phyloP scores from a whole-genome alignment of 2,888 invertebrate species.

The Palloptera scutellata region DNA sequence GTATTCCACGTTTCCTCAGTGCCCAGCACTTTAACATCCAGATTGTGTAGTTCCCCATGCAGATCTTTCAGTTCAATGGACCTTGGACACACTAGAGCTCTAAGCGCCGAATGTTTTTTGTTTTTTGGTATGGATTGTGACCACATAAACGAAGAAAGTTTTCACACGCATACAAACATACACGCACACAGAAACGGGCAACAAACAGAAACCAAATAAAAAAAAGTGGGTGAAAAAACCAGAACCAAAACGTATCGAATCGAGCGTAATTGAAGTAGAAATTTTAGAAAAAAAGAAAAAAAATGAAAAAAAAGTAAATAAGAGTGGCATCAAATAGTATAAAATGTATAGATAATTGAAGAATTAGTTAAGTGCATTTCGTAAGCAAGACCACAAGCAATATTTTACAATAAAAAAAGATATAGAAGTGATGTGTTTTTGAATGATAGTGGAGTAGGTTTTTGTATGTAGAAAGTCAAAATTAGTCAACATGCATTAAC shows the following conservation, averaged over 20 bases:
- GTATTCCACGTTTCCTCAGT: constrained; percentile 90
- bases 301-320: not conserved
- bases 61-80: constrained; percentile 65
- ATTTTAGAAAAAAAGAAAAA: not conserved
- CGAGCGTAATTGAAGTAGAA: not conserved
- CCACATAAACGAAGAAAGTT: constrained; percentile 52
- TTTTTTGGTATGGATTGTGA: constrained; percentile 40
- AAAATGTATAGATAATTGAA: too few relatives aligned
- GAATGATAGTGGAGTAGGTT: too few relatives aligned
- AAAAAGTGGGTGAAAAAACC: constrained; percentile 43
- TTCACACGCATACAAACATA: constrained; percentile 47
- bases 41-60: constrained; percentile 70
- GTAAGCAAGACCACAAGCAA: too few relatives aligned
- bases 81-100: constrained; percentile 66
- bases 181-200: constrained; percentile 51
- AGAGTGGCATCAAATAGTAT: too few relatives aligned
- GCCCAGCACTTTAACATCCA: constrained; percentile 80
- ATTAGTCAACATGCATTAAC: too few relatives aligned
- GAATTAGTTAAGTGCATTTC: too few relatives aligned
- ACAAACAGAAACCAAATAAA: constrained; percentile 45
- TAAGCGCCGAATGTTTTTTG: constrained; percentile 55
- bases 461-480: too few relatives aligned
- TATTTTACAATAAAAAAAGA: too few relatives aligned
- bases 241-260: too few relatives aligned
- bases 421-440: too few relatives aligned